Conservation (phyloP, 2,888 invertebrate genomes). For the Oscheius onirici region DNA sequence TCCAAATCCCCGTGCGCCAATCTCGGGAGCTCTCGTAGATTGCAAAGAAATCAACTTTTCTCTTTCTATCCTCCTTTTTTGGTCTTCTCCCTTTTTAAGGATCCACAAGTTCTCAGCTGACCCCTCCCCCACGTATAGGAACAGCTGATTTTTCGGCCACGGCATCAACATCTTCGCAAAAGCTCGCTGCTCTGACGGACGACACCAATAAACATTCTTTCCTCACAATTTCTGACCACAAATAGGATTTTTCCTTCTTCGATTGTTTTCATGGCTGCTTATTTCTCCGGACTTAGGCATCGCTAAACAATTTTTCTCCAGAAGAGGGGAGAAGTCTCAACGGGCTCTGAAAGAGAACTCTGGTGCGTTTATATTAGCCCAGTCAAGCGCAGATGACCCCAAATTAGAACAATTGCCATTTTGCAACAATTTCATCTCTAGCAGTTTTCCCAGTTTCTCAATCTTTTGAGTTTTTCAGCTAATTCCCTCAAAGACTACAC, state of each 20-base stretch:
- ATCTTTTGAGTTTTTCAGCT: too few relatives aligned
- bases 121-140: not conserved
- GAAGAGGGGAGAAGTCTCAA: too few relatives aligned
- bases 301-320: constrained; percentile 20
- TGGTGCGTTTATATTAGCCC: constrained; percentile 25
- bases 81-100: constrained; percentile 4
- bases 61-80: not conserved
- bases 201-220: constrained; percentile 4
- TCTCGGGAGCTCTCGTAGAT: constrained; percentile 13
- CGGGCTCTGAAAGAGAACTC: not conserved
- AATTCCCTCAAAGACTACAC: too few relatives aligned
- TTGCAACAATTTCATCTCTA: too few relatives aligned
- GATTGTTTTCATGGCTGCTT: constrained; percentile 5
- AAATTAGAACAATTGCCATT: constrained; percentile 13
- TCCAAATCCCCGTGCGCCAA: constrained; percentile 32
- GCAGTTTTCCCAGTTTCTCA: too few relatives aligned
- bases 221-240: not conserved
- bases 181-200: not conserved
- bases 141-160: constrained; percentile 14
- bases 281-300: constrained; percentile 18
- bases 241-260: not conserved
- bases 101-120: not conserved
- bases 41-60: constrained; percentile 18
- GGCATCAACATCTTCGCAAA: too few relatives aligned
- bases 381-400: not conserved